Percentiles rank a stretch among this genome's conserved stretches.
Evolutionary conservation across 2,888 invertebrate genomes (phyloP).

Genomic region (Clusia tigrina): DNA sequence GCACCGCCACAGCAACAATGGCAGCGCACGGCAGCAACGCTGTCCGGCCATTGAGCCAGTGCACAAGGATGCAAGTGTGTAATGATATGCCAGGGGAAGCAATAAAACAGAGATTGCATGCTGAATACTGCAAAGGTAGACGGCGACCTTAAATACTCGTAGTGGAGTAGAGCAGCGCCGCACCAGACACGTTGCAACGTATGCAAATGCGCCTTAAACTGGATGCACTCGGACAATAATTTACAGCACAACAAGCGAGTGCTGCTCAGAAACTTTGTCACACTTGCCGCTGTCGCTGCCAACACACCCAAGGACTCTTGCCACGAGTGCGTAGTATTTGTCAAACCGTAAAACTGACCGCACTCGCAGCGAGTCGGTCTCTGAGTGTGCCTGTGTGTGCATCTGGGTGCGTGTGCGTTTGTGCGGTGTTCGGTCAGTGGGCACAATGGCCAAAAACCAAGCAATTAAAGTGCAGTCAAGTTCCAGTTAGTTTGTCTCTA

Average conservation of each 20-base stretch:
- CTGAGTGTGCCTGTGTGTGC: not conserved
- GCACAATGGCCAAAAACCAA: conserved; percentile 28
- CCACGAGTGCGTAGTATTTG: too few species aligned
- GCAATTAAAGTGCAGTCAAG: conserved; percentile 38
- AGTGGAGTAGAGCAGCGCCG: too few species aligned
- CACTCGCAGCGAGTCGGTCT: not conserved
- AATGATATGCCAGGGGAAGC: conserved; percentile 1
- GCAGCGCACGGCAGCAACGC: not conserved
- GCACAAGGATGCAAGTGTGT: not conserved
- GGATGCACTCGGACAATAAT: too few species aligned
- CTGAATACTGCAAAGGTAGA: not conserved
- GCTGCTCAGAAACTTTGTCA: not conserved
- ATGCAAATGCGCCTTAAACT: not conserved
- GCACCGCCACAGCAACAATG: not conserved
- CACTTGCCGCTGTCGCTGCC: not conserved
- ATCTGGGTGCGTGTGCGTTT: not conserved
- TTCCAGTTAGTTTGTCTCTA: conserved; percentile 36
- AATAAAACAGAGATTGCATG: not conserved
- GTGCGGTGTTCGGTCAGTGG: not conserved
- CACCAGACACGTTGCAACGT: too few species aligned
- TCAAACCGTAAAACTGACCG: not conserved
- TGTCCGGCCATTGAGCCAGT: not conserved
- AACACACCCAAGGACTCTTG: not conserved
- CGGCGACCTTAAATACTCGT: not conserved
- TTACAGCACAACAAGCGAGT: not conserved